Evolutionary conservation across 2,113 vertebrate genomes (phyloP).

Genomic region (Eidolon helvum): DNA sequence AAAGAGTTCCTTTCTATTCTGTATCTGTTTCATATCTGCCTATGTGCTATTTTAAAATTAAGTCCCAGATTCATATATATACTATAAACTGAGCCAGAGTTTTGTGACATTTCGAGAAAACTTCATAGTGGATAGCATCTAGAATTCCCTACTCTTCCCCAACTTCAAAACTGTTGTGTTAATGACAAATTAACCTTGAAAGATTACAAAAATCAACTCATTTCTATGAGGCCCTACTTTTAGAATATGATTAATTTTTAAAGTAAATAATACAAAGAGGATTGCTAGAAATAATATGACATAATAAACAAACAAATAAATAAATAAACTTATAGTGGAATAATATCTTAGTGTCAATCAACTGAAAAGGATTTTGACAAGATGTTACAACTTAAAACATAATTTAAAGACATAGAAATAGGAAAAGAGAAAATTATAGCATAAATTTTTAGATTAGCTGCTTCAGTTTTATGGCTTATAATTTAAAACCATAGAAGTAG

Average conservation of each 20-base stretch:
- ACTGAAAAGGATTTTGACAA: neutral
- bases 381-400: neutral
- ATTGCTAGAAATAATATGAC: neutral
- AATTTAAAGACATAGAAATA: neutral
- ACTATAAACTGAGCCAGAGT: neutral
- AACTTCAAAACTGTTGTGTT: neutral
- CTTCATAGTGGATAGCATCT: neutral
- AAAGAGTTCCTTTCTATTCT: neutral
- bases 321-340: neutral
- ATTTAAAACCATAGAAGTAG: neutral
- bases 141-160: neutral
- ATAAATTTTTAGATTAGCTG: neutral
- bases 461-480: neutral
- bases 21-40: neutral
- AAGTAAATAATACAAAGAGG: neutral
- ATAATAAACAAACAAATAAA: neutral
- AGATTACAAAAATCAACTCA: neutral
- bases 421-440: neutral
- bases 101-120: neutral
- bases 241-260: neutral
- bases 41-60: neutral
- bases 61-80: neutral
- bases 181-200: neutral
- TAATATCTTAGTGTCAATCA: neutral
- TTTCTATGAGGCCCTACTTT: neutral